Evolutionary conservation across 2,888 invertebrate genomes (phyloP).

Genomic region (Meliscaeva auricollis): DNA sequence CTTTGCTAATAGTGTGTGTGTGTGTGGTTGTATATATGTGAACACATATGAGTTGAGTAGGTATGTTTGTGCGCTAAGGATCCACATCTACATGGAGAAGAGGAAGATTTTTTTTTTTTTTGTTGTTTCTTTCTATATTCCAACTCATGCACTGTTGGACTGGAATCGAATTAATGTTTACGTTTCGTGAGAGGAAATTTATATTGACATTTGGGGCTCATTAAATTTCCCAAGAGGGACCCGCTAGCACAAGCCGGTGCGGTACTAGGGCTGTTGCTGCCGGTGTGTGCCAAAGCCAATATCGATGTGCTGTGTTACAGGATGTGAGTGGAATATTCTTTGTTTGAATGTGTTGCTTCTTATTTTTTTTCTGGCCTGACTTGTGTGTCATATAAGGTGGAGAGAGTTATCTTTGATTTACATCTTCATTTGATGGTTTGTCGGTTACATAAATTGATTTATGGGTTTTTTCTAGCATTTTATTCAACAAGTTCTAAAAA

Average conservation of each 20-base stretch:
- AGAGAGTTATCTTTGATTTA: slow-evolving; percentile 50
- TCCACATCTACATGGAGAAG: slow-evolving; percentile 5
- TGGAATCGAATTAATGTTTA: slow-evolving; percentile 73
- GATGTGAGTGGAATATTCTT: slow-evolving; percentile 53
- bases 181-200: slow-evolving; percentile 74
- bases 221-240: slow-evolving; percentile 69
- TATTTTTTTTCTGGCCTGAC: neutral
- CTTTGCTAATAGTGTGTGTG: slow-evolving; percentile 1
- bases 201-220: slow-evolving; percentile 75
- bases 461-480: neutral
- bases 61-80: slow-evolving; percentile 4
- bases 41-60: neutral
- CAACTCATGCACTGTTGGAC: slow-evolving; percentile 42
- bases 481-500: slow-evolving; percentile 44
- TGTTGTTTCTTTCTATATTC: slow-evolving; percentile 22
- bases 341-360: slow-evolving; percentile 41
- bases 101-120: slow-evolving; percentile 23
- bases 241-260: slow-evolving; percentile 29
- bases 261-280: neutral
- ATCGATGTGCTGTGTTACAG: slow-evolving; percentile 29
- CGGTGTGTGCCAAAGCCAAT: slow-evolving; percentile 28
- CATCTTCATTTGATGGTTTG: slow-evolving; percentile 43
- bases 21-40: neutral
- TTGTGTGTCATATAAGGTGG: neutral
- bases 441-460: slow-evolving; percentile 34